phyloP scores from a whole-genome alignment of 2,797 vertebrate species.

The Channallabes apus region DNA sequence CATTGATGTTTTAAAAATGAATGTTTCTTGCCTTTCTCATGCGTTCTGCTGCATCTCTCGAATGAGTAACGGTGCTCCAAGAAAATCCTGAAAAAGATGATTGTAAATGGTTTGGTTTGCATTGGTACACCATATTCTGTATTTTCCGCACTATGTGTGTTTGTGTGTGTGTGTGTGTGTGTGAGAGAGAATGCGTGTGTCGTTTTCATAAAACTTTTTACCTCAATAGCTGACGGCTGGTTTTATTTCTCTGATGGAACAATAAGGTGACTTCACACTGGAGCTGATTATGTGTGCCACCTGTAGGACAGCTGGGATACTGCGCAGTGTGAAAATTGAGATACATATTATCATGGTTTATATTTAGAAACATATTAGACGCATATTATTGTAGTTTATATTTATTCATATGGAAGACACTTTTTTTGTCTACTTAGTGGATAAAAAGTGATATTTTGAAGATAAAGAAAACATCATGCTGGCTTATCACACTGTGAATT shows the following conservation, averaged over 20 bases:
- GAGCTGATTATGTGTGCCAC: constrained; percentile 17
- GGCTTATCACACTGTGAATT: background rate
- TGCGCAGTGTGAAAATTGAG: background rate
- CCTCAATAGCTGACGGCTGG: constrained; percentile 38
- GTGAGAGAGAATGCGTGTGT: constrained; percentile 41
- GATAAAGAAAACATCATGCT: background rate
- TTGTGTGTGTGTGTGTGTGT: constrained; percentile 31
- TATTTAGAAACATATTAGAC: no score
- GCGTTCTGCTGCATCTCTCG: constrained; percentile 28
- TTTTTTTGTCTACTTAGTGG: background rate
- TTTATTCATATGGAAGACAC: background rate
- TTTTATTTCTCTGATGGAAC: background rate
- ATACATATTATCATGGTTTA: background rate
- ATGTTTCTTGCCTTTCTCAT: constrained; percentile 29
- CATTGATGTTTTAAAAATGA: constrained; percentile 1
- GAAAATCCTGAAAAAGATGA: constrained; percentile 27
- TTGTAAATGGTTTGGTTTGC: constrained; percentile 50
- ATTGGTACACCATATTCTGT: constrained; percentile 45
- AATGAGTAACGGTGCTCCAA: constrained; percentile 25
- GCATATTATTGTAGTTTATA: background rate
- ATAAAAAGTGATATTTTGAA: background rate
- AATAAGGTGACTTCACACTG: background rate
- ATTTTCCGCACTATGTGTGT: constrained; percentile 57
- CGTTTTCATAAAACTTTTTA: constrained; percentile 56
- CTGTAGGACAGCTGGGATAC: constrained; percentile 17